Evolutionary conservation across 2,888 invertebrate species (phyloP).

Genomic region (Pocota personata): DNA sequence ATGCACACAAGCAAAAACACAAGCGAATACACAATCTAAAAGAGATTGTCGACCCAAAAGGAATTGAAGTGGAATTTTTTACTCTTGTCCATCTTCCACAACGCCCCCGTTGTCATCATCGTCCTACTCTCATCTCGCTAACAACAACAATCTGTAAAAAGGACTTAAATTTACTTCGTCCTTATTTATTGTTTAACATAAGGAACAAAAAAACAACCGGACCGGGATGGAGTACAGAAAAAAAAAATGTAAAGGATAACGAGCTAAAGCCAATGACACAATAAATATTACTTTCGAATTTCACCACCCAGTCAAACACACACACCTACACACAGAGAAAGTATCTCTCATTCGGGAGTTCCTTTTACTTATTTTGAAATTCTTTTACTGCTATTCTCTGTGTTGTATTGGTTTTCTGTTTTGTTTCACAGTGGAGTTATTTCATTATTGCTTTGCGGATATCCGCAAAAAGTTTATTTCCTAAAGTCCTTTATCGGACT

Average conservation of each 20-base stretch:
- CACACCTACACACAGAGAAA: background rate
- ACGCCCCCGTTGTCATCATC: background rate
- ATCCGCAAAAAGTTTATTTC: constrained; percentile 68
- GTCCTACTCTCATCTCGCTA: constrained; percentile 22
- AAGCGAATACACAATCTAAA: constrained; percentile 25
- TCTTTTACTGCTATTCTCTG: constrained; percentile 12
- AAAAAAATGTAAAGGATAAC: constrained; percentile 54
- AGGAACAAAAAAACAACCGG: constrained; percentile 10
- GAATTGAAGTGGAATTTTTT: constrained; percentile 59
- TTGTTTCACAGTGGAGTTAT: constrained; percentile 57
- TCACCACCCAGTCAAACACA: constrained; percentile 28
- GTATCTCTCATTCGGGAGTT: background rate
- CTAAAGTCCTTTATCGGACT: constrained; percentile 52
- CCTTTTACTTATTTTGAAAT: constrained; percentile 27
- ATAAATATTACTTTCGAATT: constrained; percentile 66
- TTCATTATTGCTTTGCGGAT: constrained; percentile 68
- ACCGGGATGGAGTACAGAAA: background rate
- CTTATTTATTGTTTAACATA: constrained; percentile 52
- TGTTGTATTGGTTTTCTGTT: constrained; percentile 36
- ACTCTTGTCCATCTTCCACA: constrained; percentile 18
- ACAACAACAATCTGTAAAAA: constrained; percentile 45
- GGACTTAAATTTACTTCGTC: constrained; percentile 41
- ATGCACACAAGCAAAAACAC: constrained; percentile 29
- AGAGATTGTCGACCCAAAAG: constrained; percentile 55
- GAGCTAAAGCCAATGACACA: constrained; percentile 69